Evolutionary conservation across 2,888 invertebrate genomes (phyloP).

Genomic region (Sinohyriopsis cumingii): DNA sequence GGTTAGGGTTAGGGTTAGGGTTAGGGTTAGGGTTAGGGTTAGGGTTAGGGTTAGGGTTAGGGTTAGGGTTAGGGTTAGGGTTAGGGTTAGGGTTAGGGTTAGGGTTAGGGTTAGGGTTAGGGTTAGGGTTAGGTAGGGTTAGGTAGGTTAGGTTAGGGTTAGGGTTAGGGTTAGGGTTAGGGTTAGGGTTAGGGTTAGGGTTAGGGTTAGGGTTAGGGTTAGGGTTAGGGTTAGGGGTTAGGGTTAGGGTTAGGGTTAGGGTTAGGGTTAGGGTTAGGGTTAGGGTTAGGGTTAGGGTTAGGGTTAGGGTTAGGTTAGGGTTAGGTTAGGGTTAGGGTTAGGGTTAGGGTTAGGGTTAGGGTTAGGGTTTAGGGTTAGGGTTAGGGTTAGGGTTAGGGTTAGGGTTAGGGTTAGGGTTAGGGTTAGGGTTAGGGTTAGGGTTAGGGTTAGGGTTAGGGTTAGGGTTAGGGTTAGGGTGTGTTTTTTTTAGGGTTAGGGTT

Average conservation of each 20-base stretch:
- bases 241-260: too few relatives aligned
- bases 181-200: background rate
- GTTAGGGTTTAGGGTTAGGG: slow-evolving; percentile 22
- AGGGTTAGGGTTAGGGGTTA: background rate
- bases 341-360: slow-evolving; percentile 23
- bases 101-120: too few relatives aligned
- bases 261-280: slow-evolving; percentile 5
- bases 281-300: too few relatives aligned
- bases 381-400: slow-evolving; percentile 30
- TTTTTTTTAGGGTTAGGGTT: slow-evolving; percentile 33
- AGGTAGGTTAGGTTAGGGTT: too few relatives aligned
- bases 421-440: slow-evolving; percentile 43
- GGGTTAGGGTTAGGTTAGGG: too few relatives aligned
- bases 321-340: slow-evolving; percentile 21
- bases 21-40: slow-evolving; percentile 11
- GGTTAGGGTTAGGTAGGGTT: too few relatives aligned
- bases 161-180: too few relatives aligned
- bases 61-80: slow-evolving; percentile 13
- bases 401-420: slow-evolving; percentile 38
- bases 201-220: slow-evolving; percentile 31
- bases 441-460: slow-evolving; percentile 43
- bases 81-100: slow-evolving; percentile 10
- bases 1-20: slow-evolving; percentile 23
- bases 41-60: slow-evolving; percentile 19
- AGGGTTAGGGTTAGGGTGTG: slow-evolving; percentile 21